Evolutionary conservation across 2,888 invertebrate genomes (phyloP).

Genomic region (Helleia helle): DNA sequence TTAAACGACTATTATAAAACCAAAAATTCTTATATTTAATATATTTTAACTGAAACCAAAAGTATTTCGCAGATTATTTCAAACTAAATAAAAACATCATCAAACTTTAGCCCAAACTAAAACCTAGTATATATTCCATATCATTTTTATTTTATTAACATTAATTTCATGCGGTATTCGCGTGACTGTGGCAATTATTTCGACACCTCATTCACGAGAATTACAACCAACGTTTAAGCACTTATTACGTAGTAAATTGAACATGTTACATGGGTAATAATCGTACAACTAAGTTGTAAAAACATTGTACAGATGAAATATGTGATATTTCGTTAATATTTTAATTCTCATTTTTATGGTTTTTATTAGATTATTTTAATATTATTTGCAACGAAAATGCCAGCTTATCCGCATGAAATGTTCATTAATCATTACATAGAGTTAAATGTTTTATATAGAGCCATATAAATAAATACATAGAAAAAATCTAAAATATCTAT

Average conservation of each 20-base stretch:
- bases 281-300: background rate
- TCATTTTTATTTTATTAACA: conserved; percentile 18
- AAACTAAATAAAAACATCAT: background rate
- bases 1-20: too few species aligned
- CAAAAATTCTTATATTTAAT: background rate
- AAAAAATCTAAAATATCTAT: too few species aligned
- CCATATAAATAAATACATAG: too few species aligned
- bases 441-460: too few species aligned
- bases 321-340: background rate
- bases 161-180: conserved; percentile 17
- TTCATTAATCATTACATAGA: too few species aligned
- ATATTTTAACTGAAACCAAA: background rate
- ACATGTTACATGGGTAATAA: conserved; percentile 8
- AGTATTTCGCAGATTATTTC: too few species aligned
- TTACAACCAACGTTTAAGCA: conserved; percentile 18
- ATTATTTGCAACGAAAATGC: too few species aligned
- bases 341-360: too few species aligned
- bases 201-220: conserved; percentile 23
- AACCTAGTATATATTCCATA: background rate
- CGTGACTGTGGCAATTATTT: conserved; percentile 27
- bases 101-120: background rate
- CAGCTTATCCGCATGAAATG: too few species aligned
- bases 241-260: conserved; percentile 11
- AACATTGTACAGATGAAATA: background rate
- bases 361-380: too few species aligned